Evolutionary conservation across 2,888 invertebrate species (phyloP), one percentile per base, ranked within the genome.

Genomic region (Parnassius orleans): DNA sequence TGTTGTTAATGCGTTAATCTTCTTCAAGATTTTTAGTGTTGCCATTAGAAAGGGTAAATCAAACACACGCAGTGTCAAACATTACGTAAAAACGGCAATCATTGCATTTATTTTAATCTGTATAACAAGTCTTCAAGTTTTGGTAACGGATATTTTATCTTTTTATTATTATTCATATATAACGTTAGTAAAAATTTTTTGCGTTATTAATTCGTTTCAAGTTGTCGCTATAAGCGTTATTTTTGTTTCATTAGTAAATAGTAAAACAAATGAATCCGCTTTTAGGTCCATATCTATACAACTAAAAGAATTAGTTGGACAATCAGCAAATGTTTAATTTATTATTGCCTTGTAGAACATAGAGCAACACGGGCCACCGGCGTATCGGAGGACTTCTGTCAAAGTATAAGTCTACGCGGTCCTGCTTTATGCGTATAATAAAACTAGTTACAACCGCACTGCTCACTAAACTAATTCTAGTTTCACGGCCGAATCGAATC

Each of bases 51-150:
- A 69, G 24, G 69, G 68, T 1, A 51, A 60, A 0, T 66, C 68
- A 2, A 66, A 52, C 10, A 64, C 63, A 9, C 74, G 72, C 11
- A 74, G 73, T 50, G 9, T 72, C 0, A 65, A 57, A 12, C 66
- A 73, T 58, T 65, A 69, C 10, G 57, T 77, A 1, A 81, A 79
- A 66, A 72, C 75, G 5, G 69, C 74, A 0, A 44, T 79, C 0
- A 71, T 85, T 0, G 76, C 79, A 0, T 83, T 83, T 42, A 69
- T 82, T 9, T 67, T 87, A 15, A 72, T 86, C 2, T 75, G 76
- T 44, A 77, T 85, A 10, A 76, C 81, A 0, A 81, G 84, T 67
- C 63, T 86, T 9, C 87, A 86, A 67, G 79, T 86, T 1, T 70
- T 87, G 1, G 10, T 78, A 0, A 80, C 76, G 0, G 86, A 87